Conservation (phyloP, 1,140 invertebrate genomes). For the Danaus plexippus region DNA sequence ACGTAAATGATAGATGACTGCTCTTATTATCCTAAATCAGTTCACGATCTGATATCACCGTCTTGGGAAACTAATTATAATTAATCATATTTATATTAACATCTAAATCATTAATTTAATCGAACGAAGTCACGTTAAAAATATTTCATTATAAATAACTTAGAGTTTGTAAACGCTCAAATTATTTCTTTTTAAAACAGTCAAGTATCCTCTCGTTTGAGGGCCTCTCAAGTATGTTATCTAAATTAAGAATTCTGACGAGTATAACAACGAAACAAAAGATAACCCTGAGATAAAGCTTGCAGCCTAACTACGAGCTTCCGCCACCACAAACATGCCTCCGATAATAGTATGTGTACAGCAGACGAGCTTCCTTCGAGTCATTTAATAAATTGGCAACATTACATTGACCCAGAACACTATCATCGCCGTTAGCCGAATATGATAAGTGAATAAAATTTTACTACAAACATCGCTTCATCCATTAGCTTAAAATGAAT, state of each 20-base stretch:
- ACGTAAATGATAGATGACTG: too few species aligned
- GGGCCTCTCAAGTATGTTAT: too few species aligned
- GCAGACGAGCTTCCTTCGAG: conserved; percentile 29
- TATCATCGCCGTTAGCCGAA: conserved; percentile 26
- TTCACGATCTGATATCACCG: too few species aligned
- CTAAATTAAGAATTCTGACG: conserved; percentile 7
- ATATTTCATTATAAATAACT: too few species aligned
- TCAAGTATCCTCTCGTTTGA: too few species aligned
- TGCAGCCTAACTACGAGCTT: conserved; percentile 48
- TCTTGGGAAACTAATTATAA: too few species aligned
- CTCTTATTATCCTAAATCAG: too few species aligned
- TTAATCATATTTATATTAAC: too few species aligned
- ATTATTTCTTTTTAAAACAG: too few species aligned
- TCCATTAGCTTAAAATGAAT: conserved; percentile 33
- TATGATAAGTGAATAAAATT: conserved; percentile 25
- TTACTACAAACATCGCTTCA: conserved; percentile 15
- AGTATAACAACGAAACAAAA: conserved; percentile 31
- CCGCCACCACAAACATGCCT: conserved; percentile 36
- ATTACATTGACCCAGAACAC: conserved; percentile 30
- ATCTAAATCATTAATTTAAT: too few species aligned
- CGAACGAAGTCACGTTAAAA: too few species aligned
- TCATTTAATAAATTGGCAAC: conserved; percentile 24
- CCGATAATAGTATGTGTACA: conserved; percentile 26
- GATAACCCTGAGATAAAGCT: conserved; percentile 60
- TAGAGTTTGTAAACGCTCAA: too few species aligned